Evolutionary conservation across 2,888 invertebrate genomes (phyloP).

Genomic region (Drosophila atripex): DNA sequence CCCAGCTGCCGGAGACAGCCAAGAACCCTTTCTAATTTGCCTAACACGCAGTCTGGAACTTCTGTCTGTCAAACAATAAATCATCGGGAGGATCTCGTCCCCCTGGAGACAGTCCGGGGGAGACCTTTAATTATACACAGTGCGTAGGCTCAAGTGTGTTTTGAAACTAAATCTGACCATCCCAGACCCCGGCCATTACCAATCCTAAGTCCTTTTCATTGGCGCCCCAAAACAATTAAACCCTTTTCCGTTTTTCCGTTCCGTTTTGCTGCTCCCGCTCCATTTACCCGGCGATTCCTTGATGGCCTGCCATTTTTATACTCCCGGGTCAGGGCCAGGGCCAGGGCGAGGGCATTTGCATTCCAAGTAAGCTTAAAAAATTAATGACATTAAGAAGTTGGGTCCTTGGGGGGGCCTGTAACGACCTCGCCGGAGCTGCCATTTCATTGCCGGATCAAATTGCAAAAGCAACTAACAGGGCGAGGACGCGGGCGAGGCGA

Average conservation of each 20-base stretch:
- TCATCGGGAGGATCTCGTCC: conserved; percentile 57
- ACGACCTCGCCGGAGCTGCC: conserved; percentile 16
- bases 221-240: conserved; percentile 80
- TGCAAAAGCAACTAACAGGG: conserved; percentile 66
- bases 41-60: conserved; percentile 56
- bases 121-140: conserved; percentile 70
- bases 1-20: conserved; percentile 45
- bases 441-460: conserved; percentile 58
- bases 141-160: conserved; percentile 72
- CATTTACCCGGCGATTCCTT: conserved; percentile 63
- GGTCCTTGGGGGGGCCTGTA: conserved; percentile 54
- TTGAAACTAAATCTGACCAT: conserved; percentile 63
- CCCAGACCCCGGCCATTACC: conserved; percentile 11
- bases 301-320: conserved; percentile 79
- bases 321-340: conserved; percentile 49
- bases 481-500: conserved; percentile 24
- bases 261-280: conserved; percentile 15
- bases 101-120: conserved; percentile 26
- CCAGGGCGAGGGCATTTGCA: conserved; percentile 50
- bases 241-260: conserved; percentile 52
- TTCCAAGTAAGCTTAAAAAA: conserved; percentile 79
- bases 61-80: conserved; percentile 77
- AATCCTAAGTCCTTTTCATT: conserved; percentile 24
- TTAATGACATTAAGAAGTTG: conserved; percentile 79
- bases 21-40: conserved; percentile 74